These are phyloP conservation scores for Drosophila hawaiiensis DNA, from an alignment of 2,888 invertebrate species.

Conservation along the genomic window DNA sequence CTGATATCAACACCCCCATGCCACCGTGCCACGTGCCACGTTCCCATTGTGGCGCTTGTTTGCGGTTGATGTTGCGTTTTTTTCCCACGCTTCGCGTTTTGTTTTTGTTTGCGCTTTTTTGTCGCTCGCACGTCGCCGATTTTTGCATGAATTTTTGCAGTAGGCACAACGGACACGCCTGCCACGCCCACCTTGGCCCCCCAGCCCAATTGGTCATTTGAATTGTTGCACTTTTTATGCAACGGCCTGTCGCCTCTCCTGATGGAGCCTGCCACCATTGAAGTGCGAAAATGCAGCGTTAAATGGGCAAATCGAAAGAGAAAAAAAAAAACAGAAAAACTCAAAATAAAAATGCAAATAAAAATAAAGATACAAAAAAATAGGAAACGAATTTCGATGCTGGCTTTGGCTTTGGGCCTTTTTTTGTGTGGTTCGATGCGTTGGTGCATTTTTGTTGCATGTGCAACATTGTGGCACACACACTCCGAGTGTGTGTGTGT, in stretches of 20 bases:
- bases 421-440: conserved; percentile 51
- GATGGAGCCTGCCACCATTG: conserved; percentile 52
- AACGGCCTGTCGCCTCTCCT: conserved; percentile 57
- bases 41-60: conserved; percentile 55
- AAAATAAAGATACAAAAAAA: conserved; percentile 29
- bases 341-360: conserved; percentile 38
- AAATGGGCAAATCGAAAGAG: conserved; percentile 33
- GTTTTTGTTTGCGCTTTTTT: conserved; percentile 30
- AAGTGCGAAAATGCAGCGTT: conserved; percentile 77
- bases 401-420: conserved; percentile 16
- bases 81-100: conserved; percentile 52
- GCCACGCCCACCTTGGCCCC: background rate
- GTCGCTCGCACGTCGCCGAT: conserved; percentile 52
- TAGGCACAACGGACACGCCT: conserved; percentile 49
- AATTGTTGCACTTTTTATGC: conserved; percentile 81
- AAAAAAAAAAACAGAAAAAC: conserved; percentile 17
- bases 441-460: conserved; percentile 76
- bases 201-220: conserved; percentile 61
- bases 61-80: conserved; percentile 73
- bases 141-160: conserved; percentile 78
- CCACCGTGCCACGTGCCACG: background rate
- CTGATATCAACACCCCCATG: conserved; percentile 38
- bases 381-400: conserved; percentile 11
- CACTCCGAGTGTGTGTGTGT: conserved; percentile 12
- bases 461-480: conserved; percentile 58